Percentiles rank a stretch among this genome's conserved stretches.
Evolutionary conservation across 2,888 invertebrate genomes (phyloP).

Genomic region (Vanessa cardui): DNA sequence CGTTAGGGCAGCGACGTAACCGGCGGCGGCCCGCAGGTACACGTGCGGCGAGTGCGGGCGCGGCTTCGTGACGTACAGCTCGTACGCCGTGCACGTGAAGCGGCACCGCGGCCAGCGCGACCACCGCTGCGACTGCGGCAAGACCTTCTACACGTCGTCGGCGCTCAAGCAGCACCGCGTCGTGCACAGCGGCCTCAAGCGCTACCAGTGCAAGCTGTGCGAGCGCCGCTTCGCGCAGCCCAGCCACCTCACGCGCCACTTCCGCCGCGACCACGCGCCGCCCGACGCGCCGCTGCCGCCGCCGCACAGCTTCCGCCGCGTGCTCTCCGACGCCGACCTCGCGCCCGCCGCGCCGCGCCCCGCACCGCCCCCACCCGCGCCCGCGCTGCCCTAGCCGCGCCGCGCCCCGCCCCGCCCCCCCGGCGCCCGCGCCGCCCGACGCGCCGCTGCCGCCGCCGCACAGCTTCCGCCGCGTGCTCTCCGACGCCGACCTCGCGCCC

Average conservation of each 20-base stretch:
- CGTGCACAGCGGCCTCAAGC: slow-evolving; percentile 75
- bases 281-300: slow-evolving; percentile 64
- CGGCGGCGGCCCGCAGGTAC: slow-evolving; percentile 53
- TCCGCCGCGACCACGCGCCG: slow-evolving; percentile 70
- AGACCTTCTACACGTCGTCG: slow-evolving; percentile 75
- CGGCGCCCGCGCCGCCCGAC: slow-evolving; percentile 65
- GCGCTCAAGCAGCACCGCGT: slow-evolving; percentile 73
- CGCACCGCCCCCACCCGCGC: neutral
- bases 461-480: slow-evolving; percentile 59
- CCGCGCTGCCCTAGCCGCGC: slow-evolving; percentile 39
- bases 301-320: slow-evolving; percentile 60
- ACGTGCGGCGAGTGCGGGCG: slow-evolving; percentile 70
- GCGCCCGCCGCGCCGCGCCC: neutral
- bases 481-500: slow-evolving; percentile 12
- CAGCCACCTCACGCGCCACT: slow-evolving; percentile 72
- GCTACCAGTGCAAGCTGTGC: slow-evolving; percentile 74
- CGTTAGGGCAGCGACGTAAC: too few species aligned
- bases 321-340: slow-evolving; percentile 42
- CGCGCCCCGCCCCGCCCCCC: slow-evolving; percentile 74
- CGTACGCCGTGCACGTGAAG: slow-evolving; percentile 72
- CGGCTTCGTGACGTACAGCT: slow-evolving; percentile 73
- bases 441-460: slow-evolving; percentile 62
- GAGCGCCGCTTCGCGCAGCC: slow-evolving; percentile 74
- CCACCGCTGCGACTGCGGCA: slow-evolving; percentile 75
- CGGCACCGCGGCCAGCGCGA: slow-evolving; percentile 74